Evolutionary conservation across 2,113 vertebrate genomes (phyloP).

Genomic region (Psephotus haematonotus): DNA sequence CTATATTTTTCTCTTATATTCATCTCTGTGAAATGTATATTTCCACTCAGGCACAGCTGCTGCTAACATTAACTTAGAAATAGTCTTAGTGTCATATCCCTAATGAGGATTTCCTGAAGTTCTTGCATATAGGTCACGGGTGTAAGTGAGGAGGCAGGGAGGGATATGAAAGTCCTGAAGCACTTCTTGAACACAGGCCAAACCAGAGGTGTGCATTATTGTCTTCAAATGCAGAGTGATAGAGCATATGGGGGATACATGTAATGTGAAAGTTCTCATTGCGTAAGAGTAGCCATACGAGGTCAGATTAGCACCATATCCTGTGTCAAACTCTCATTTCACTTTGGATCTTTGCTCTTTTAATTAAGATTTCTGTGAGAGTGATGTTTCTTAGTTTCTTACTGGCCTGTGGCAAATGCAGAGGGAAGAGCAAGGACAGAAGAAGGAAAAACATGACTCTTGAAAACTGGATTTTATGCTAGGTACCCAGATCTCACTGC

Average conservation of each 20-base stretch:
- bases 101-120: slow-evolving; percentile 65
- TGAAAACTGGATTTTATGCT: background rate
- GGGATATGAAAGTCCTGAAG: background rate
- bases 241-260: background rate
- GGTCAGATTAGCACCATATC: background rate
- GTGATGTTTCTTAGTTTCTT: background rate
- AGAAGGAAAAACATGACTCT: background rate
- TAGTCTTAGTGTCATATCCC: slow-evolving; percentile 6
- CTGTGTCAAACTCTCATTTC: background rate
- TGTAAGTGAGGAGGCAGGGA: slow-evolving; percentile 3
- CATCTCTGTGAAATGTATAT: background rate
- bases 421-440: background rate
- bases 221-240: slow-evolving; percentile 20
- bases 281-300: background rate
- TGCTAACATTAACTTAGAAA: background rate
- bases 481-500: background rate
- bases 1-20: background rate
- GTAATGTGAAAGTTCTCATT: background rate
- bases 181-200: background rate
- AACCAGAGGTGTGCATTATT: slow-evolving; percentile 17
- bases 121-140: slow-evolving; percentile 12
- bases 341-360: background rate
- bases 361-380: background rate
- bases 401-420: background rate
- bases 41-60: background rate